These are phyloP conservation scores for Popillia japonica DNA, from an alignment of 1,140 invertebrate species.

Conservation along the genomic window DNA sequence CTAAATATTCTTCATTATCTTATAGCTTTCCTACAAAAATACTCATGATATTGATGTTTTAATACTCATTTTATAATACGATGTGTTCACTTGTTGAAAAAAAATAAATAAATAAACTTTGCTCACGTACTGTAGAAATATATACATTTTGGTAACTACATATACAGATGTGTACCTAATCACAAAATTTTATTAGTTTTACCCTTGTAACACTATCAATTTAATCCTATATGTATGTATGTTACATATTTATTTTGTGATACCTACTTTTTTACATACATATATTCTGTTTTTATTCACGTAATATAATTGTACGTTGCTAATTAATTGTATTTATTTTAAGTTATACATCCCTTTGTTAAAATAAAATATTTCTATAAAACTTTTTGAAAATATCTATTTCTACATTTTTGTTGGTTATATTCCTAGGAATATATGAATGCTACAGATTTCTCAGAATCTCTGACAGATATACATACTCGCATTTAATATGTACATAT, in stretches of 20 bases:
- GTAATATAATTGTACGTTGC: not conserved
- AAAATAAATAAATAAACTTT: not conserved
- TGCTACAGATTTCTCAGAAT: too few species aligned
- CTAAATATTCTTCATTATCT: not conserved
- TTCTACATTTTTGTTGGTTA: not conserved
- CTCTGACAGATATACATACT: too few species aligned
- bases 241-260: slow-evolving; percentile 5
- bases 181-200: not conserved
- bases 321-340: slow-evolving; percentile 23
- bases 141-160: not conserved
- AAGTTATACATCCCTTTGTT: slow-evolving; percentile 19
- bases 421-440: too few species aligned
- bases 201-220: not conserved
- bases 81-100: slow-evolving; percentile 10
- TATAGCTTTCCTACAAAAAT: not conserved
- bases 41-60: not conserved
- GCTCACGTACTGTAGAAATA: not conserved
- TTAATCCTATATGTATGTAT: not conserved
- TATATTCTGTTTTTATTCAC: slow-evolving; percentile 7
- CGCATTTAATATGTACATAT: too few species aligned
- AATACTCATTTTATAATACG: not conserved
- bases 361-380: slow-evolving; percentile 4
- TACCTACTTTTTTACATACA: not conserved
- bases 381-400: not conserved
- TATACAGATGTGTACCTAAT: not conserved